Conservation (phyloP, 2,113 vertebrate species). For the Datnioides undecimradiatus region DNA sequence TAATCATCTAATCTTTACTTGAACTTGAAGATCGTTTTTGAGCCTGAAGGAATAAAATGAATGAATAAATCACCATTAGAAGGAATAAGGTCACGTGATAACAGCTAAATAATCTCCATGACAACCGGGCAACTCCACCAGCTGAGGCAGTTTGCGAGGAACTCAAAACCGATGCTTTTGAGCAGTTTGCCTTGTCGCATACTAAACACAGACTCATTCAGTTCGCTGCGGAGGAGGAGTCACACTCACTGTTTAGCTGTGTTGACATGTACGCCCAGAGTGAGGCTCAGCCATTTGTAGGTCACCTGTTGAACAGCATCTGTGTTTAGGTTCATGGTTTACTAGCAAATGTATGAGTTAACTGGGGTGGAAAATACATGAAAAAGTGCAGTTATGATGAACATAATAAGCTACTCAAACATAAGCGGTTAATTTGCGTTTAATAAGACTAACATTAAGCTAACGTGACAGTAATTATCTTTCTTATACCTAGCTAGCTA, state of each 20-base stretch:
- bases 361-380: no score
- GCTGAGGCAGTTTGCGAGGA: not conserved
- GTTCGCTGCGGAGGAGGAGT: no score
- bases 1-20: not conserved
- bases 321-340: not conserved
- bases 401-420: no score
- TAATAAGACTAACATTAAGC: not conserved
- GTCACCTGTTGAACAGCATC: constrained; percentile 87
- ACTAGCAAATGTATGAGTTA: not conserved
- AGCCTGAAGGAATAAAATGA: no score
- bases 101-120: not conserved
- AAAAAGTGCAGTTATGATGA: no score
- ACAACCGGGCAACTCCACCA: not conserved
- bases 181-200: no score
- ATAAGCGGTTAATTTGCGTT: no score
- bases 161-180: not conserved
- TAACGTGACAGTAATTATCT: not conserved
- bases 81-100: no score
- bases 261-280: constrained; percentile 94
- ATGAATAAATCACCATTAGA: no score
- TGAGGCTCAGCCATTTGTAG: constrained; percentile 96
- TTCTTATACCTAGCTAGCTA: not conserved
- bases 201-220: no score
- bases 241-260: constrained; percentile 92
- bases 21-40: not conserved